phyloP scores from a whole-genome alignment of 1,140 invertebrate species.

The Calephelis nemesis region DNA sequence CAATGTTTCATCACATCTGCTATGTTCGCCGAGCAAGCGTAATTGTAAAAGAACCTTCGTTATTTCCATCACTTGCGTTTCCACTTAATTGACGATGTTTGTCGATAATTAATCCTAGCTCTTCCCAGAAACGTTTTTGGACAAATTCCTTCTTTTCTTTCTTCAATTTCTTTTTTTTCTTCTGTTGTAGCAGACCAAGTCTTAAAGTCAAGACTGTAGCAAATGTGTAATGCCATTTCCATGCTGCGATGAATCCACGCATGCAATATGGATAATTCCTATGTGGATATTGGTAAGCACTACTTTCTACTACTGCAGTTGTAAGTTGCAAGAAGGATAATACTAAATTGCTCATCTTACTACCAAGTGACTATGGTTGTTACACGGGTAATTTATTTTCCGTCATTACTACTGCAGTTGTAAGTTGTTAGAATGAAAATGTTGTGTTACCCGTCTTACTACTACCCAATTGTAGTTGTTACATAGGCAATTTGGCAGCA shows the following conservation, averaged over 20 bases:
- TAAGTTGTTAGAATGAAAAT: too few species aligned
- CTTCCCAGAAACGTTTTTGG: slow-evolving; percentile 5
- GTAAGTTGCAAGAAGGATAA: too few species aligned
- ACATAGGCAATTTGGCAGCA: too few species aligned
- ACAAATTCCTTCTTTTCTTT: slow-evolving; percentile 16
- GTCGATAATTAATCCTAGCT: slow-evolving; percentile 14
- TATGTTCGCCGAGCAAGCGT: slow-evolving; percentile 12
- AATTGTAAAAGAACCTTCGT: slow-evolving; percentile 11
- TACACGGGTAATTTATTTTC: too few species aligned
- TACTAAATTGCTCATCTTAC: too few species aligned
- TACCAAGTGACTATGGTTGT: too few species aligned
- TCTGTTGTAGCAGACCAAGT: slow-evolving; percentile 14
- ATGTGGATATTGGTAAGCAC: too few species aligned
- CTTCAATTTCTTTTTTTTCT: slow-evolving; percentile 8
- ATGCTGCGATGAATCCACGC: slow-evolving; percentile 11
- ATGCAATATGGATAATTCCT: slow-evolving; percentile 7
- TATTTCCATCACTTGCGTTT: slow-evolving; percentile 7
- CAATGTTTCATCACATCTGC: slow-evolving; percentile 12
- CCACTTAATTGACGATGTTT: slow-evolving; percentile 14
- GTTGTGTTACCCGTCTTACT: too few species aligned
- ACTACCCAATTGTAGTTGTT: too few species aligned
- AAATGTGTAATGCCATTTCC: neutral
- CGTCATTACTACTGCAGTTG: too few species aligned
- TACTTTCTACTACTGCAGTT: too few species aligned
- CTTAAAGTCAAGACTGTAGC: slow-evolving; percentile 8